Evolutionary conservation across 2,797 vertebrate genomes (phyloP).

Genomic region (Onychomys torridus): DNA sequence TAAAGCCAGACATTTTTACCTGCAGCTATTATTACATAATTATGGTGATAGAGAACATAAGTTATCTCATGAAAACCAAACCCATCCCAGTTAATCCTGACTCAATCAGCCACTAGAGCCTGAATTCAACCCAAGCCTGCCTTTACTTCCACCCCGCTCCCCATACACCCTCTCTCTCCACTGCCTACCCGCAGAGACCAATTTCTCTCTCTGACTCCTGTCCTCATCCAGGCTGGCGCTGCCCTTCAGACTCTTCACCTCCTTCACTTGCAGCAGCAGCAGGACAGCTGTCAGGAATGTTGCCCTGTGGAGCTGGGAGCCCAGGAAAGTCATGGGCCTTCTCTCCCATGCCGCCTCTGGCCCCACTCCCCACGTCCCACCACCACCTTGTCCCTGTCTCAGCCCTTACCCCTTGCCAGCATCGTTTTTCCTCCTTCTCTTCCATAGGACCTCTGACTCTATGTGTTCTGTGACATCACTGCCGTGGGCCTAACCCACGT

Average conservation of each 20-base stretch:
- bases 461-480: constrained; percentile 78
- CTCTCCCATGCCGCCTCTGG: background rate
- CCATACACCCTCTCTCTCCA: background rate
- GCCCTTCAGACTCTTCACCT: constrained; percentile 8
- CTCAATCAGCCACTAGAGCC: too few relatives aligned
- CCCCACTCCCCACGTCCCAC: background rate
- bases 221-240: background rate
- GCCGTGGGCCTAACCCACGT: background rate
- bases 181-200: constrained; percentile 4
- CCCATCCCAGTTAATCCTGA: background rate
- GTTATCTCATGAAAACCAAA: too few relatives aligned
- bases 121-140: too few relatives aligned
- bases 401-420: background rate
- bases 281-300: constrained; percentile 49
- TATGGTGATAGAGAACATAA: fast-evolving
- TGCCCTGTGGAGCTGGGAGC: constrained; percentile 57
- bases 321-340: constrained; percentile 53
- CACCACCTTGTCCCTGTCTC: background rate
- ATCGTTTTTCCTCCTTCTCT: background rate
- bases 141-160: fast-evolving
- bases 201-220: background rate
- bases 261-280: constrained; percentile 54
- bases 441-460: constrained; percentile 52
- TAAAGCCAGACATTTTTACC: background rate
- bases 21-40: background rate